A percentile compares a stretch with the other conserved stretches of the same genome.
These are phyloP conservation scores for Dolichallabes microphthalmus DNA, from an alignment of 2,113 vertebrate genomes.

Conservation along the genomic window DNA sequence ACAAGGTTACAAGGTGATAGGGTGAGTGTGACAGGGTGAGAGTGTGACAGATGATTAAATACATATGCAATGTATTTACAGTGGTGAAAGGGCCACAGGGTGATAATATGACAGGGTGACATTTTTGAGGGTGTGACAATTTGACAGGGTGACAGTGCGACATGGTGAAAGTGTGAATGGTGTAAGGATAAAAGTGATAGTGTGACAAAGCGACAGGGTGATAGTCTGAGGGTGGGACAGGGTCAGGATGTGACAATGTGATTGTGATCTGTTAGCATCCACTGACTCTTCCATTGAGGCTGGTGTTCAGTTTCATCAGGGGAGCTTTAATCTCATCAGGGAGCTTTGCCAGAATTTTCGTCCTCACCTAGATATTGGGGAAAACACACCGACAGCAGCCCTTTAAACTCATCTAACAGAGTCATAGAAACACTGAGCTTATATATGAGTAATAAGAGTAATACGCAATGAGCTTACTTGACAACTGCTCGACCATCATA, in stretches of 20 bases:
- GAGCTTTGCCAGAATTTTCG: conserved; percentile 88
- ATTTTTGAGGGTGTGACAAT: no score
- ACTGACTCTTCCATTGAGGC: conserved; percentile 88
- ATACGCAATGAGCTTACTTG: not conserved
- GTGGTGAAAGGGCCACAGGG: no score
- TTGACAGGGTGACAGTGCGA: not conserved
- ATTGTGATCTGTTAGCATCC: not conserved
- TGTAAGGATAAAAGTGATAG: no score
- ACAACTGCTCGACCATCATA: not conserved
- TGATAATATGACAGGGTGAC: no score
- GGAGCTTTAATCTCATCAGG: conserved; percentile 83
- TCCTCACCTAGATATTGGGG: conserved; percentile 58
- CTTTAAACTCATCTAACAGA: no score
- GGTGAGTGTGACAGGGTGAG: not conserved
- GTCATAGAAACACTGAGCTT: no score
- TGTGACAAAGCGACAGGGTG: not conserved
- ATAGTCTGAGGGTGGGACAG: not conserved
- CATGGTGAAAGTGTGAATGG: no score
- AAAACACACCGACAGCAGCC: not conserved
- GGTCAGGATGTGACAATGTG: not conserved
- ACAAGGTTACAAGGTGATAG: no score
- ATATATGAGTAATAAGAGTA: no score
- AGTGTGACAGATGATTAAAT: no score
- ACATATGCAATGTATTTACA: no score
- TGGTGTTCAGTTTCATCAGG: conserved; percentile 86